Evolutionary conservation across 2,888 invertebrate species (phyloP).

Genomic region (Orthosia cruda): DNA sequence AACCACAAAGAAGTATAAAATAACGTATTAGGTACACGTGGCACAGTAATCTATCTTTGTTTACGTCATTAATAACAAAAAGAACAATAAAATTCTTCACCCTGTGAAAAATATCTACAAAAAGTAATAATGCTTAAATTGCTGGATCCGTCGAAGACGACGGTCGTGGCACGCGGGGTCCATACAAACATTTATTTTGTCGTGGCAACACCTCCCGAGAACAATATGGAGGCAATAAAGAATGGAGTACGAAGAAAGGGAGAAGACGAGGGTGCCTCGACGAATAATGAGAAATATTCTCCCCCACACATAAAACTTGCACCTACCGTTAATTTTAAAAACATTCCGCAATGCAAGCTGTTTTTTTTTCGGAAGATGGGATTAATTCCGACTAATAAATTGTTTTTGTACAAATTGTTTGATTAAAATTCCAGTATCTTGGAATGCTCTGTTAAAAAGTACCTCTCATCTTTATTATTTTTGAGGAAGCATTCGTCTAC

Average conservation of each 20-base stretch:
- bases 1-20: constrained; percentile 27
- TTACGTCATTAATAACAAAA: constrained; percentile 78
- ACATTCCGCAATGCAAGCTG: constrained; percentile 57
- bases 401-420: constrained; percentile 42
- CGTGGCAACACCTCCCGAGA: constrained; percentile 80
- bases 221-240: constrained; percentile 87
- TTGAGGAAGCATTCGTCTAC: constrained; percentile 5
- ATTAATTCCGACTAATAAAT: constrained; percentile 48
- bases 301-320: constrained; percentile 76
- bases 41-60: constrained; percentile 61
- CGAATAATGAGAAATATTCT: constrained; percentile 84
- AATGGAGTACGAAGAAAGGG: constrained; percentile 68
- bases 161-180: constrained; percentile 74
- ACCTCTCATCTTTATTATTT: constrained; percentile 23
- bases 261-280: constrained; percentile 77
- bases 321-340: constrained; percentile 75
- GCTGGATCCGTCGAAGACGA: constrained; percentile 67
- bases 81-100: constrained; percentile 74
- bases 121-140: constrained; percentile 84
- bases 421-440: constrained; percentile 45
- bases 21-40: constrained; percentile 34
- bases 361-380: constrained; percentile 6
- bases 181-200: constrained; percentile 85
- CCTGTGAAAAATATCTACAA: constrained; percentile 79
- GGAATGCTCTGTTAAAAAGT: constrained; percentile 17